Evolutionary conservation across 2,797 vertebrate species (phyloP).

Genomic region (Anabas testudineus): DNA sequence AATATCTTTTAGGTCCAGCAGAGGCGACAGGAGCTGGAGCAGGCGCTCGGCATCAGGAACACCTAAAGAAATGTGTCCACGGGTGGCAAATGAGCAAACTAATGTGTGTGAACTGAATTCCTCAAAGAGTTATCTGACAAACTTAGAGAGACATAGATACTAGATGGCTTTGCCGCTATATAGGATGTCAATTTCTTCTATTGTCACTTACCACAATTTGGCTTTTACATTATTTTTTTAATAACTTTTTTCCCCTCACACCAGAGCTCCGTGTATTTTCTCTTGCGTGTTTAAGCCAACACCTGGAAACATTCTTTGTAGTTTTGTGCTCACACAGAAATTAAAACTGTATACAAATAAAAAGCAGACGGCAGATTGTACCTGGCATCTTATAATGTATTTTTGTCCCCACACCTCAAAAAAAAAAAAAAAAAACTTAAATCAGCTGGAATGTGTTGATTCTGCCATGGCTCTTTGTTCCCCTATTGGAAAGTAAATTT

Average conservation of each 20-base stretch:
- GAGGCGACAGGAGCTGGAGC: slow-evolving; percentile 96
- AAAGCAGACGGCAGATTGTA: slow-evolving; percentile 38
- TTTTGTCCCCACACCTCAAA: slow-evolving; percentile 40
- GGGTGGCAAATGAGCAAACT: slow-evolving; percentile 4
- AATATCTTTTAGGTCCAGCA: slow-evolving; percentile 92
- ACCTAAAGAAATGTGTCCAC: slow-evolving; percentile 84
- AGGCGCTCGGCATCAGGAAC: slow-evolving; percentile 98
- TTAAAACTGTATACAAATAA: slow-evolving; percentile 44
- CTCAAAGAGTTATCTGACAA: slow-evolving; percentile 52
- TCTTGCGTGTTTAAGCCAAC: slow-evolving; percentile 57
- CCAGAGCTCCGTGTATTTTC: slow-evolving; percentile 44
- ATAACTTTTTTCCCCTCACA: neutral
- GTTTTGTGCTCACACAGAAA: slow-evolving; percentile 38
- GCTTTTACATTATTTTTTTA: slow-evolving; percentile 36
- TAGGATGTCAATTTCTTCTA: slow-evolving; percentile 49
- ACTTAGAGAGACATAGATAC: slow-evolving; percentile 49
- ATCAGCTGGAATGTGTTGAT: slow-evolving; percentile 49
- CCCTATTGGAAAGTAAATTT: slow-evolving; percentile 48
- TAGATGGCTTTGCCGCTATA: slow-evolving; percentile 60
- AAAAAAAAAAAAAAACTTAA: slow-evolving; percentile 37
- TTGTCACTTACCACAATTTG: slow-evolving; percentile 33
- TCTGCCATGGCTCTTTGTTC: slow-evolving; percentile 27
- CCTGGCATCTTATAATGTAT: slow-evolving; percentile 31
- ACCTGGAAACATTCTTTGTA: slow-evolving; percentile 74
- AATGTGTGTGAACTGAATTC: slow-evolving; percentile 43